These are phyloP conservation scores for Megalops atlanticus DNA, from an alignment of 2,113 vertebrate genomes.

Conservation along the genomic window DNA sequence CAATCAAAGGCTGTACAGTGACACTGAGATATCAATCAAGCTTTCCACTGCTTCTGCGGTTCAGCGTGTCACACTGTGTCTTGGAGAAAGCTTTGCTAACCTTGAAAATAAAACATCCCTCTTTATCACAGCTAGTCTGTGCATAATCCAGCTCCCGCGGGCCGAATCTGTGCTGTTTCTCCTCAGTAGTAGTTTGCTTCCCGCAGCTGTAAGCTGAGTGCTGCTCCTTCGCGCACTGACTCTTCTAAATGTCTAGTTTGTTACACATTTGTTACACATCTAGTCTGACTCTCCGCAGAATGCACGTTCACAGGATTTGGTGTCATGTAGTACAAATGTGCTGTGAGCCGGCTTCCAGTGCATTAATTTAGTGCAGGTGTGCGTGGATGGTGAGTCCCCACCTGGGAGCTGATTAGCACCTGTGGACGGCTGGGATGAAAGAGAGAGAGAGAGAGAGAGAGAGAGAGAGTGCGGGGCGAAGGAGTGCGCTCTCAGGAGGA, in stretches of 20 bases:
- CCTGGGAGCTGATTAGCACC: slow-evolving; percentile 11
- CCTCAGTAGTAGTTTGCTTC: neutral
- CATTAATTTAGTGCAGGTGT: neutral
- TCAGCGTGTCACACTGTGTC: neutral
- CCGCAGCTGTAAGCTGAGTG: neutral
- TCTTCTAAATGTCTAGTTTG: too few species aligned
- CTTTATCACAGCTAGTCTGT: neutral
- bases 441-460: neutral
- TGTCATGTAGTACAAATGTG: neutral
- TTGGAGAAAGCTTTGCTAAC: neutral
- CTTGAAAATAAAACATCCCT: neutral
- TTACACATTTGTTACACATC: too few species aligned
- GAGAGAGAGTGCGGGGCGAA: too few species aligned
- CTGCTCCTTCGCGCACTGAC: too few species aligned
- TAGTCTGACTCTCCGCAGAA: too few species aligned
- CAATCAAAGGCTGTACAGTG: slow-evolving; percentile 39
- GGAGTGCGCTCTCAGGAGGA: too few species aligned
- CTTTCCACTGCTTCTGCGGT: neutral
- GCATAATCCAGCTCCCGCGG: neutral
- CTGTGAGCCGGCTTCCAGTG: neutral
- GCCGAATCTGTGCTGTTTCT: neutral
- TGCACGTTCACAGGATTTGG: neutral
- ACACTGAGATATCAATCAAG: neutral
- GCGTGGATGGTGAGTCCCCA: neutral
- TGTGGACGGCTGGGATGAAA: neutral